Base-by-base conservation (phyloP, 2,797 vertebrate species). In the Nannoperca obscura region DNA sequence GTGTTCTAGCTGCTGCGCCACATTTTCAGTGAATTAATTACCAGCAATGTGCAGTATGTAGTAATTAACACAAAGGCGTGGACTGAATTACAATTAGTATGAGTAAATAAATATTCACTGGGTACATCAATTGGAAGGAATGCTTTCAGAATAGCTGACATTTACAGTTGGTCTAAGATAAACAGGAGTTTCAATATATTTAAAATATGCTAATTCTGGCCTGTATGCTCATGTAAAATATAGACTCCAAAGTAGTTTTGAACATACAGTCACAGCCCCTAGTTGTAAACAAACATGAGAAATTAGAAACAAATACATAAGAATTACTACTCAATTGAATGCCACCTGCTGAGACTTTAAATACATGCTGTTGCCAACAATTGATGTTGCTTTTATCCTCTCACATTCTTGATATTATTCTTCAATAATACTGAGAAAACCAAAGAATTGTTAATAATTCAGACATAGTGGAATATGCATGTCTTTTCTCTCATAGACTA, bases 381-480 rank as follows among this genome's bases (percentile, higher is more conserved):
- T 74, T 77, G 32, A 38, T 83, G 20, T 64, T 61, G 46, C 72
- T 55, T 78, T 81, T 65, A 67, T 82, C 61, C 69, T 67, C 44
- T 66, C 66, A 30, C 58, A 74, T 73, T 76, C 30, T 22, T 81
- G 46, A 80, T 40, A 67, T 83, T 64, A 42, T 66, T 40, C 66
- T 79, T 22, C 12, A 52, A 32, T 69, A 67, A 82, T 76, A 71
- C 58, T 68, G 68, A 87, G 74, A 83, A 84, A 90, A 83, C 70
- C 78, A 34, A 58, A 78, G 65, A 88, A 74, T 40, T 82, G 93
- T 97, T 94, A 97, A 97, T 97, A 95, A 97, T 95, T 95, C 86
- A 94, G 81, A 71, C 46, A 54, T 58, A n/a, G 84, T 87, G 54
- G 83, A 93, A 92, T 87, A 93, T 95, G 95, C 82, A 91, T 52